Conservation (phyloP, 2,888 invertebrate genomes). For the Sepioteuthis lessoniana region DNA sequence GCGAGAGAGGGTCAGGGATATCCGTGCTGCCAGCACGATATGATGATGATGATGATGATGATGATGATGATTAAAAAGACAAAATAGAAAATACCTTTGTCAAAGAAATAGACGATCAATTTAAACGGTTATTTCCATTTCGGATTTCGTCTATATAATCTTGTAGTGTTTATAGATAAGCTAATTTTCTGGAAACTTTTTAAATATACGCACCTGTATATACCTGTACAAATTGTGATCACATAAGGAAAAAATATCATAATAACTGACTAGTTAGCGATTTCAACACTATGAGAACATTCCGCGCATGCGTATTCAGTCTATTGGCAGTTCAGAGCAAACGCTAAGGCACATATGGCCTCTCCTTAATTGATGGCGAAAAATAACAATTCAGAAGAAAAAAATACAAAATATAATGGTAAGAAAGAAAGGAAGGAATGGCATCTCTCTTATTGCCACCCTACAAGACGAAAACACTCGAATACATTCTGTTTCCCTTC, state of each 20-base stretch:
- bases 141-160: too few relatives aligned
- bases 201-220: not conserved
- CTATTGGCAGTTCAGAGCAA: not conserved
- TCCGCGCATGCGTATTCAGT: not conserved
- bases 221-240: not conserved
- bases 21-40: too few relatives aligned
- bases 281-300: not conserved
- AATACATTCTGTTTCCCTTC: not conserved
- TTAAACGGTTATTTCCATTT: too few relatives aligned
- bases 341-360: constrained; percentile 3
- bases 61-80: too few relatives aligned
- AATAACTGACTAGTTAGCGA: not conserved
- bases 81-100: too few relatives aligned
- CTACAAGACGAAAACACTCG: not conserved
- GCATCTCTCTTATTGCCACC: not conserved
- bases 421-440: not conserved
- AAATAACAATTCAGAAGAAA: not conserved
- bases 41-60: too few relatives aligned
- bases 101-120: too few relatives aligned
- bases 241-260: not conserved
- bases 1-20: too few relatives aligned
- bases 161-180: too few relatives aligned
- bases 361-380: not conserved
- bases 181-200: too few relatives aligned
- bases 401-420: not conserved